These are phyloP conservation scores for Oryzias javanicus DNA, from an alignment of 2,113 vertebrate species.

Conservation along the genomic window DNA sequence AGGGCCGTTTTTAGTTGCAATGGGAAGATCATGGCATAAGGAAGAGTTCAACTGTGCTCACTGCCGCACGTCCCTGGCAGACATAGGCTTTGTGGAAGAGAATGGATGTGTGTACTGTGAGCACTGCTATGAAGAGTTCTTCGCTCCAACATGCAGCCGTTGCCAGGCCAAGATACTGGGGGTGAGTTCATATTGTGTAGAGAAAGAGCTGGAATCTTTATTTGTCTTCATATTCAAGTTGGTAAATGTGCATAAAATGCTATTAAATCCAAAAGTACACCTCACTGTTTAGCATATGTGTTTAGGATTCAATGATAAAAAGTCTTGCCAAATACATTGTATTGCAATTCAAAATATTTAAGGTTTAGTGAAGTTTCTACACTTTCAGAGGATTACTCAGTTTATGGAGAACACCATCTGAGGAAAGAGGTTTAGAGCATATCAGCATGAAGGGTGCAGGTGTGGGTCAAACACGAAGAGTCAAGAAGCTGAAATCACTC, in stretches of 20 bases:
- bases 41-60: conserved; percentile 95
- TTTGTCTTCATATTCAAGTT: too few species aligned
- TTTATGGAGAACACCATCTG: too few species aligned
- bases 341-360: too few species aligned
- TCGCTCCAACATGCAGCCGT: conserved; percentile 89
- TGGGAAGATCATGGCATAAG: conserved; percentile 96
- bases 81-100: conserved; percentile 94
- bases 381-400: too few species aligned
- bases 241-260: too few species aligned
- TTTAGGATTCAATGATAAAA: too few species aligned
- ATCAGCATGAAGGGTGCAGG: conserved; percentile 39
- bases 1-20: conserved; percentile 94
- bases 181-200: conserved; percentile 62
- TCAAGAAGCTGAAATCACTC: conserved; percentile 46
- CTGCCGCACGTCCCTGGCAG: conserved; percentile 88
- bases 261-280: too few species aligned
- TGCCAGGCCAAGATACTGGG: conserved; percentile 90
- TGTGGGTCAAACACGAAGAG: conserved; percentile 49
- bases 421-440: conserved; percentile 17
- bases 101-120: conserved; percentile 89
- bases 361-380: too few species aligned
- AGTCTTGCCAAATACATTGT: too few species aligned
- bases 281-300: too few species aligned
- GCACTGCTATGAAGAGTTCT: conserved; percentile 94
- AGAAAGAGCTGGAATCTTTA: neutral